A percentile compares a stretch with the other conserved stretches of the same genome.
Conservation (phyloP, 1,140 invertebrate genomes). For the Stegodyphus dumicola region DNA sequence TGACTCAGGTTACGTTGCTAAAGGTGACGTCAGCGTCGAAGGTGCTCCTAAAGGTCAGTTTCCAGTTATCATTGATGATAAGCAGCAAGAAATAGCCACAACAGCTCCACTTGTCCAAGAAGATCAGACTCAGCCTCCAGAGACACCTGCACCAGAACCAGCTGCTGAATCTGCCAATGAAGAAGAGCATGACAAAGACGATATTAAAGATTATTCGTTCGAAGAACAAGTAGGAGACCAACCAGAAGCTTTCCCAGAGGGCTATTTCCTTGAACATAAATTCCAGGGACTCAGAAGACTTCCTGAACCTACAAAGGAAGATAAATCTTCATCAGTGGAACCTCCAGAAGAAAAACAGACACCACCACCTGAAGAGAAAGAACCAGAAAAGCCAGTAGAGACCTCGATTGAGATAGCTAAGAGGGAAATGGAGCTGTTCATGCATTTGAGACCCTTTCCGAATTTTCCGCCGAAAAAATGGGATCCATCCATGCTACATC, state of each 20-base stretch:
- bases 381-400: neutral
- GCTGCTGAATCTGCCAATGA: neutral
- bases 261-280: conserved; percentile 29
- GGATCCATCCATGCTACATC: conserved; percentile 38
- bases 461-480: conserved; percentile 23
- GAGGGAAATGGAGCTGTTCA: neutral
- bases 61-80: neutral
- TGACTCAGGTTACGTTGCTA: conserved; percentile 66
- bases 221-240: conserved; percentile 28
- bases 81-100: neutral
- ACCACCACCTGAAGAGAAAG: neutral
- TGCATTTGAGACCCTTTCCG: conserved; percentile 41
- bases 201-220: conserved; percentile 15
- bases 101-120: neutral
- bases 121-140: neutral
- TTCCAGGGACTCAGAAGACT: conserved; percentile 45
- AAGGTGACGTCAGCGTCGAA: conserved; percentile 40
- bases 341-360: neutral
- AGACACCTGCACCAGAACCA: neutral
- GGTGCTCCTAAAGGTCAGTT: conserved; percentile 38
- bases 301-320: conserved; percentile 50
- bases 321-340: neutral
- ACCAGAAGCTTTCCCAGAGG: conserved; percentile 47
- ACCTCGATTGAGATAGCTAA: neutral
- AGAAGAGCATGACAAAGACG: conserved; percentile 7